Evolutionary conservation across 1,140 invertebrate genomes (phyloP), one percentile per base, ranked within the genome.

Genomic region (Geopemphigus sp.): DNA sequence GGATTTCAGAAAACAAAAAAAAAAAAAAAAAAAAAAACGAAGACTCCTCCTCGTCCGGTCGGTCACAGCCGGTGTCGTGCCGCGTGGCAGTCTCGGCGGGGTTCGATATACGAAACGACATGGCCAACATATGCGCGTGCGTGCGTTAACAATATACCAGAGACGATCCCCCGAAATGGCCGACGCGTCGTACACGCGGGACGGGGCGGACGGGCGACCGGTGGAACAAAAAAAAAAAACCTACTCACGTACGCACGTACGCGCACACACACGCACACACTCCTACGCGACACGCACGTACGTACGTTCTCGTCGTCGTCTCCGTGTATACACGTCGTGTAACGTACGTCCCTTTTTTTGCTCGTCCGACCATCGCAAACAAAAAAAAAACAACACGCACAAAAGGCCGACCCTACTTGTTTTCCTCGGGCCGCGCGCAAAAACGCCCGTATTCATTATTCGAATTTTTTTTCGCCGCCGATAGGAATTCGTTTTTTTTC

Each of bases 181-280:
- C 66, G 66, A 68, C 45, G 14, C 11, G 19, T 22, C 11, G 19
- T 22, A 1, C 24, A 53, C n/a, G 64, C 15, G 8, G 45, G 8
- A 10, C 10, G 5, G 47, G 66, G 47, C n/a, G 47, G 68, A 47
- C 68, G 47, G 68, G 24, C 50, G 17, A 39, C 45, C 8, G 66
- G 29, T n/a, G n/a, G n/a, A n/a, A n/a, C n/a, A n/a, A n/a, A 39
- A 29, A 24, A 66, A 72, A 70, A 72, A 54, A 54, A 72, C 68
- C 68, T 53, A 68, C 29, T n/a, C 63, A n/a, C 32, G 12, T 8
- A 39, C 15, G 61, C 29, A 15, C n/a, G 22, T 22, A 15, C 22
- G 45, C n/a, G n/a, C n/a, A n/a, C n/a, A n/a, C n/a, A n/a, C n/a
- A n/a, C n/a, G n/a, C n/a, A n/a, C n/a, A 70, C 45, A 68, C 66